A percentile compares a stretch with the other conserved stretches of the same genome.
phyloP scores from a whole-genome alignment of 35 echinoderm and acorn worm species.

The Eucidaris tribuloides region DNA sequence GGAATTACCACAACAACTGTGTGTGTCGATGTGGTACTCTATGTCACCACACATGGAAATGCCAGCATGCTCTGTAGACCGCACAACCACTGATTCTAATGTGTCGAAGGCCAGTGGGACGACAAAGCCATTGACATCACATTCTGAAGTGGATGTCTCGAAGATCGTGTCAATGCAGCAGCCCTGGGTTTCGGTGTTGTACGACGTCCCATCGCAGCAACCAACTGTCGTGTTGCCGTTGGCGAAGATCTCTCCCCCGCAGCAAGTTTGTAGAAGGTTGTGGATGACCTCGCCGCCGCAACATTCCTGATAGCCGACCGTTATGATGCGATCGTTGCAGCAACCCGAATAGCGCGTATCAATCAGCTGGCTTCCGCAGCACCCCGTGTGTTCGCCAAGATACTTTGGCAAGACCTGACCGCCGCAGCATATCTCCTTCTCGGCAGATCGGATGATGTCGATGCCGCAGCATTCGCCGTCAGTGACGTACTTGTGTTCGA shows the following conservation, averaged over 20 bases:
- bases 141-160: not conserved
- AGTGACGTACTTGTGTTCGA: conserved; percentile 13
- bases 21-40: not conserved
- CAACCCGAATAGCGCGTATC: not conserved
- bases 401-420: not conserved
- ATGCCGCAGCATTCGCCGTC: conserved; percentile 61
- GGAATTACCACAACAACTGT: conserved; percentile 11
- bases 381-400: not conserved
- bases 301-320: not conserved
- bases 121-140: too few species aligned
- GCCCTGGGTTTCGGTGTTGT: not conserved
- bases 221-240: not conserved
- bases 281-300: not conserved
- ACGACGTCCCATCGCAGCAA: not conserved
- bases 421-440: conserved; percentile 45
- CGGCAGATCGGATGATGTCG: conserved; percentile 22
- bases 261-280: not conserved
- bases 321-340: not conserved
- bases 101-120: too few species aligned
- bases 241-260: not conserved
- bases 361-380: conserved; percentile 34
- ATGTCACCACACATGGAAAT: not conserved
- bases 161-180: not conserved
- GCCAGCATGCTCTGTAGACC: too few species aligned
- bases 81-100: too few species aligned